Evolutionary conservation across 1,140 invertebrate genomes (phyloP).

Genomic region (Anastatus disparis): DNA sequence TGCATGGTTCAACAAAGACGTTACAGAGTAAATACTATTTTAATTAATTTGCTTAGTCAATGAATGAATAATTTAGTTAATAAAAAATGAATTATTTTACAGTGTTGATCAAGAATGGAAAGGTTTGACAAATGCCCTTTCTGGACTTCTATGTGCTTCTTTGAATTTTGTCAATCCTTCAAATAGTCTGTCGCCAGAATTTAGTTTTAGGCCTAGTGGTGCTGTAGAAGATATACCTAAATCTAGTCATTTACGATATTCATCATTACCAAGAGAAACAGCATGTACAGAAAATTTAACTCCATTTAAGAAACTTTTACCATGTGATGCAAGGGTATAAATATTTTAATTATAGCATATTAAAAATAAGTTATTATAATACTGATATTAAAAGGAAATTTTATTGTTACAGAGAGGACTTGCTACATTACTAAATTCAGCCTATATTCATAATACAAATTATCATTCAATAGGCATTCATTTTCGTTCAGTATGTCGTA

Average conservation of each 20-base stretch:
- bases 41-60: background rate
- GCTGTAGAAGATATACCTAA: slow-evolving; percentile 67
- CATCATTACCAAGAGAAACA: slow-evolving; percentile 91
- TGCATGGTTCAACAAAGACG: slow-evolving; percentile 84
- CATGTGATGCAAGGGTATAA: slow-evolving; percentile 79
- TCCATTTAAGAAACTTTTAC: slow-evolving; percentile 96
- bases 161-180: slow-evolving; percentile 94
- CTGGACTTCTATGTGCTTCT: slow-evolving; percentile 94
- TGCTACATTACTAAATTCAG: slow-evolving; percentile 88
- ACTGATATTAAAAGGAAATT: slow-evolving; percentile 23
- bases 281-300: slow-evolving; percentile 99
- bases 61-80: background rate
- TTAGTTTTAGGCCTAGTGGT: slow-evolving; percentile 83
- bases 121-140: slow-evolving; percentile 87
- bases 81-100: slow-evolving; percentile 33
- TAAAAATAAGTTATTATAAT: slow-evolving; percentile 27
- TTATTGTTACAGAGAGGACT: slow-evolving; percentile 75
- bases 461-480: slow-evolving; percentile 93
- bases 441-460: slow-evolving; percentile 90
- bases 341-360: slow-evolving; percentile 23
- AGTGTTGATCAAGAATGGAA: slow-evolving; percentile 87
- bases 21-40: slow-evolving; percentile 52
- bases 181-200: slow-evolving; percentile 86
- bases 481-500: slow-evolving; percentile 81
- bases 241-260: slow-evolving; percentile 79